Base-by-base conservation (phyloP, 2,888 invertebrate species). In the Gastracanthus pulcherrimus region DNA sequence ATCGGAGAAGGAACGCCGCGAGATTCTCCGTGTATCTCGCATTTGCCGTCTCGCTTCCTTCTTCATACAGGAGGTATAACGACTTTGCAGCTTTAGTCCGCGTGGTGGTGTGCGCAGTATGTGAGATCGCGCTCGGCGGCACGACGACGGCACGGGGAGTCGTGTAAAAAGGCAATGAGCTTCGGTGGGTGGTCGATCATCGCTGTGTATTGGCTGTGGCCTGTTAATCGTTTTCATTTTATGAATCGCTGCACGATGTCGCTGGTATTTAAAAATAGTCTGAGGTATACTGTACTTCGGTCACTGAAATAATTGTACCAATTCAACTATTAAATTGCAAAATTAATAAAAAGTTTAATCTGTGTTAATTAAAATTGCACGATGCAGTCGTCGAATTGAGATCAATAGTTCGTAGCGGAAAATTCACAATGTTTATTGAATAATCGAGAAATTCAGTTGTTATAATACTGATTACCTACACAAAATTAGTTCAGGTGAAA, bases 121-220 rank as follows among this genome's bases (percentile, higher is more conserved):
- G 48, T 60, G 31, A 66, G 66, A 67, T 67, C 60, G 67, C 34
- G 64, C 31, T 55, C 55, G 38, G n/a, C 41, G 9, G 36, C 38
- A n/a, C 64, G 51, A 74, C 34, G 41, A 7, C 31, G 69, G n/a
- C n/a, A n/a, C n/a, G n/a, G n/a, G n/a, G n/a, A n/a, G n/a, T 31
- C 74, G 19, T 82, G 82, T 84, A 83, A 85, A 86, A 85, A 85
- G 84, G 82, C 82, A 84, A 85, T 80, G 80, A 84, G 82, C 84
- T 77, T 77, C 80, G 70, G 77, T 81, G 81, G 83, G 83, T 83
- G 83, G 81, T 83, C 83, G 75, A 70, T 78, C 81, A 70, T 75
- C 58, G 69, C 34, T 70, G 69, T 75, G 62, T 74, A 51, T 23
- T 75, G n/a, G n/a, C n/a, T n/a, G n/a, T n/a, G n/a, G n/a, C n/a